Percentiles rank a stretch among this genome's conserved stretches.
phyloP scores from a whole-genome alignment of 2,113 vertebrate genomes.

The Cebidichthys violaceus region DNA sequence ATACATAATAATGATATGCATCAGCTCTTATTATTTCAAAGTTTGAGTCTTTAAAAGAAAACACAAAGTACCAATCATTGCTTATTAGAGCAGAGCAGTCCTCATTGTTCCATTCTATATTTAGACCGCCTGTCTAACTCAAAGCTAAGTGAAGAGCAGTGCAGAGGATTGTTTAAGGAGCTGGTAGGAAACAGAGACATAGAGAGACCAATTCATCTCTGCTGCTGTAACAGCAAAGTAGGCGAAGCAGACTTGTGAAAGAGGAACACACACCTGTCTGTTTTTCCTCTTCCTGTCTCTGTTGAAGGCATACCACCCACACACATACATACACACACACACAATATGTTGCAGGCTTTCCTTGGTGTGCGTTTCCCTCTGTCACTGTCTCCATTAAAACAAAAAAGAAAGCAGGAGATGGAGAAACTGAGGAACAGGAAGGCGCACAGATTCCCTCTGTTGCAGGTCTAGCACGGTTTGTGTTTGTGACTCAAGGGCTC shows the following conservation, averaged over 20 bases:
- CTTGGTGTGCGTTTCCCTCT: slow-evolving; percentile 6
- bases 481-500: slow-evolving; percentile 13
- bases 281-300: slow-evolving; percentile 23
- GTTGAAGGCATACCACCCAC: slow-evolving; percentile 23
- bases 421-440: slow-evolving; percentile 14
- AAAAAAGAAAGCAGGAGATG: slow-evolving; percentile 35
- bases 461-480: neutral
- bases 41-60: slow-evolving; percentile 40
- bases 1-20: neutral
- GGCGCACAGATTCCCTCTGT: slow-evolving; percentile 16
- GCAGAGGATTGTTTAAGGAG: slow-evolving; percentile 47
- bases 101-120: slow-evolving; percentile 70
- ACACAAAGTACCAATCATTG: slow-evolving; percentile 49
- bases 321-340: neutral
- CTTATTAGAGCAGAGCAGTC: slow-evolving; percentile 52
- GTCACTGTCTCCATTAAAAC: slow-evolving; percentile 42
- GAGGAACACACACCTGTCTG: slow-evolving; percentile 51
- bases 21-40: slow-evolving; percentile 17
- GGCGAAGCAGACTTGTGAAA: slow-evolving; percentile 28
- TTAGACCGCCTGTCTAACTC: slow-evolving; percentile 65
- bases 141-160: slow-evolving; percentile 56
- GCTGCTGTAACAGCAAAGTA: slow-evolving; percentile 30
- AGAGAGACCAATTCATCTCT: slow-evolving; percentile 51
- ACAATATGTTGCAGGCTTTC: slow-evolving; percentile 17
- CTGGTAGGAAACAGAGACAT: slow-evolving; percentile 40